phyloP scores from a whole-genome alignment of 2,113 vertebrate species.

The Ciconia boyciana region DNA sequence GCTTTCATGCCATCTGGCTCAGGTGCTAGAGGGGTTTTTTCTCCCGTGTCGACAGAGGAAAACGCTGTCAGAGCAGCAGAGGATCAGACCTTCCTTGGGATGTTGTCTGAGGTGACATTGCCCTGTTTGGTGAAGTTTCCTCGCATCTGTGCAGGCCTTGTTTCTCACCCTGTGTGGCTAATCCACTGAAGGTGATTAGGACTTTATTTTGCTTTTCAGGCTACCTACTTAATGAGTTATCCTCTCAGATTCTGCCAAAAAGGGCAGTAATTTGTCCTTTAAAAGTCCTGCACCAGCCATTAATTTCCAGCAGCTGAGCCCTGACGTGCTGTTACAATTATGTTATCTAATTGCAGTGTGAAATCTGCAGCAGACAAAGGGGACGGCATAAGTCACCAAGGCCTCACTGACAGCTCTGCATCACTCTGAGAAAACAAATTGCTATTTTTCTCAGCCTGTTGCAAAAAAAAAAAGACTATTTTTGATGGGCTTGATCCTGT shows the following conservation, averaged over 20 bases:
- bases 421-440: neutral
- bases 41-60: neutral
- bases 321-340: neutral
- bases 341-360: neutral
- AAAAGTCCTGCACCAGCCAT: neutral
- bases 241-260: neutral
- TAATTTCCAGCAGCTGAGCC: neutral
- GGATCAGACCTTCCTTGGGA: neutral
- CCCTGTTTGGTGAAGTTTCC: neutral
- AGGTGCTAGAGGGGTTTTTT: neutral
- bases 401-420: neutral
- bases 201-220: neutral
- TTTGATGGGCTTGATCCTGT: neutral
- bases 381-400: neutral
- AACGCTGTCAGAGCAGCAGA: neutral
- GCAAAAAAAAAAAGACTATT: neutral
- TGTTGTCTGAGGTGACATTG: neutral
- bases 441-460: neutral
- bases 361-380: neutral
- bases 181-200: neutral
- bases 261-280: neutral
- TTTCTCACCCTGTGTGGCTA: neutral
- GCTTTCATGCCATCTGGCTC: neutral
- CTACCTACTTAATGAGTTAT: neutral
- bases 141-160: neutral